These are phyloP conservation scores for Melipona beecheii DNA, from an alignment of 2,888 invertebrate species.

Conservation along the genomic window DNA sequence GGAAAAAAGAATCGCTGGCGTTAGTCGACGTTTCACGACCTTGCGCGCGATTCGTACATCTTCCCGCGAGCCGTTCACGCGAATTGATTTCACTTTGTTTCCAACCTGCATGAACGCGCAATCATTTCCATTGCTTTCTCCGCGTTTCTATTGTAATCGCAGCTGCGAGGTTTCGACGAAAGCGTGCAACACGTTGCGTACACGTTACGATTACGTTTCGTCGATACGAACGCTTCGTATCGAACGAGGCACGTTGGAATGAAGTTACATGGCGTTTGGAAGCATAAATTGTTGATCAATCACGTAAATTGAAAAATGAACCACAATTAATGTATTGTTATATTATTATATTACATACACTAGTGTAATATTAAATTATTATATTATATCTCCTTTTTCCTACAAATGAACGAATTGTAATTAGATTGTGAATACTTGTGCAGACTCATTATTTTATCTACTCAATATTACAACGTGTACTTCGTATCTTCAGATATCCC, in stretches of 20 bases:
- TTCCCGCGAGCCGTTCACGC: neutral
- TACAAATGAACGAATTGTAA: no score
- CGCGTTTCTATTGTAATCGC: conserved; percentile 36
- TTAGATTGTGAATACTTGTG: no score
- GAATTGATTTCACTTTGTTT: conserved; percentile 28
- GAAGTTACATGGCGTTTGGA: neutral
- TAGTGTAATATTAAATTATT: no score
- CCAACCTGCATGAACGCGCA: neutral
- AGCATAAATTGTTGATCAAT: no score
- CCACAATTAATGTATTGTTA: no score
- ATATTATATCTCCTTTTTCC: no score
- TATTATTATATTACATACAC: no score
- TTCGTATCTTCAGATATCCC: no score
- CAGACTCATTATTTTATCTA: no score
- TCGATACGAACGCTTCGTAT: neutral
- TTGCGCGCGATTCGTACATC: neutral
- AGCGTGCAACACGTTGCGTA: conserved; percentile 22
- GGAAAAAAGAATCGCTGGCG: neutral
- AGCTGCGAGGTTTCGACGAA: neutral
- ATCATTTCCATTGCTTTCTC: conserved; percentile 41
- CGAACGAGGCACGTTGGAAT: neutral
- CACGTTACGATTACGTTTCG: neutral
- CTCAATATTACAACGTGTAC: no score
- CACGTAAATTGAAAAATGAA: no score
- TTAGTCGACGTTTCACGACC: neutral